These are phyloP conservation scores for Aphis craccivora DNA, from an alignment of 1,140 invertebrate species.

Conservation along the genomic window DNA sequence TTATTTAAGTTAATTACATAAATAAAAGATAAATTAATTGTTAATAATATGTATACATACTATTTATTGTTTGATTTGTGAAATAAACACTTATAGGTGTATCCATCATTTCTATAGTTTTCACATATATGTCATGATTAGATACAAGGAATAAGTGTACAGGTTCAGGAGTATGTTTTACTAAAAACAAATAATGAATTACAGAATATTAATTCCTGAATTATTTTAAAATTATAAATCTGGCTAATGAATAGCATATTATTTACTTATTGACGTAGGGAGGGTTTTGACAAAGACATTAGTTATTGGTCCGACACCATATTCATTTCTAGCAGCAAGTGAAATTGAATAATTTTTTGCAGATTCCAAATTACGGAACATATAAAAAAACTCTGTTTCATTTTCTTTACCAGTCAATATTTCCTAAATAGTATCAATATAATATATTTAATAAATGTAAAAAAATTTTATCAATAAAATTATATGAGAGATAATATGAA, in stretches of 20 bases:
- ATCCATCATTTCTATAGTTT: constrained; percentile 36
- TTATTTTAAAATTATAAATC: neutral
- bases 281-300: constrained; percentile 73
- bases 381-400: constrained; percentile 66
- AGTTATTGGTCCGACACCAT: constrained; percentile 79
- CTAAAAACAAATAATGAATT: constrained; percentile 24
- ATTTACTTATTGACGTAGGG: constrained; percentile 70
- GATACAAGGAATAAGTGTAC: constrained; percentile 47
- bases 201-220: neutral
- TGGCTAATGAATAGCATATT: constrained; percentile 55
- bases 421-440: neutral
- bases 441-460: neutral
- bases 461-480: neutral
- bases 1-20: neutral
- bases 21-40: neutral
- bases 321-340: constrained; percentile 80
- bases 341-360: constrained; percentile 79
- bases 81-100: constrained; percentile 22
- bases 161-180: constrained; percentile 42
- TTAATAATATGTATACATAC: constrained; percentile 30
- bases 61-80: constrained; percentile 34
- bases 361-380: constrained; percentile 80
- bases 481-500: neutral
- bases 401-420: constrained; percentile 49
- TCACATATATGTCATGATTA: neutral